Conservation (phyloP, 2,797 vertebrate species). For the Salmo trutta region DNA sequence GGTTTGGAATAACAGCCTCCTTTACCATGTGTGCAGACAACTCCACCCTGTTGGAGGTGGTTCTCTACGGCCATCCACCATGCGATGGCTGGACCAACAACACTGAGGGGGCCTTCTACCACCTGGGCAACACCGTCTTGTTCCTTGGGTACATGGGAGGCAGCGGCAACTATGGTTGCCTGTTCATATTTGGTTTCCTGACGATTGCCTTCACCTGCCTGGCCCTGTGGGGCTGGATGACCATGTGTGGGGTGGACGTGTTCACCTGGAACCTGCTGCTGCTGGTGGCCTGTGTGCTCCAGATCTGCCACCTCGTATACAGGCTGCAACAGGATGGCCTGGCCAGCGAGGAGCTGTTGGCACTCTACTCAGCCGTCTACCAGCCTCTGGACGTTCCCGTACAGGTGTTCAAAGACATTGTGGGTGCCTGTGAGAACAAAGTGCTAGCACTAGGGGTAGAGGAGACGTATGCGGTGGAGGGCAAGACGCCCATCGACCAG, state of each 20-base stretch:
- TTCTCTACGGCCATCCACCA: constrained; percentile 66
- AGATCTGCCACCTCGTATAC: constrained; percentile 85
- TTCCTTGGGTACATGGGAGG: constrained; percentile 95
- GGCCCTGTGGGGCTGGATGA: constrained; percentile 89
- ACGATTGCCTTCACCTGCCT: constrained; percentile 82
- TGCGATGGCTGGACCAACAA: constrained; percentile 84
- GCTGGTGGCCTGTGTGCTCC: constrained; percentile 75
- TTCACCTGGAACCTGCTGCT: constrained; percentile 87
- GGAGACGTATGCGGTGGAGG: constrained; percentile 90
- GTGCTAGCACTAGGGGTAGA: constrained; percentile 82
- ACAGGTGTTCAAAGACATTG: constrained; percentile 87
- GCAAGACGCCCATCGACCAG: constrained; percentile 90
- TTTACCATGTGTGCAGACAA: constrained; percentile 71
- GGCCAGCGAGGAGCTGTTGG: constrained; percentile 76
- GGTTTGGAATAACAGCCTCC: constrained; percentile 3
- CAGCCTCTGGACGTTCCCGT: constrained; percentile 89
- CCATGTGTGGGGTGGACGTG: constrained; percentile 85
- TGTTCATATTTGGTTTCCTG: constrained; percentile 90
- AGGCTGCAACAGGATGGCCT: constrained; percentile 81
- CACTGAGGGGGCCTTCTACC: constrained; percentile 88
- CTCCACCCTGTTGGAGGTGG: constrained; percentile 66
- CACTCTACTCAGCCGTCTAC: constrained; percentile 87
- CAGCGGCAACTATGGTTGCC: constrained; percentile 87
- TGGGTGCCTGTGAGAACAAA: constrained; percentile 83
- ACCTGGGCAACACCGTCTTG: constrained; percentile 86